Base-by-base conservation (phyloP, 2,797 vertebrate species). In the Zalophus californianus region DNA sequence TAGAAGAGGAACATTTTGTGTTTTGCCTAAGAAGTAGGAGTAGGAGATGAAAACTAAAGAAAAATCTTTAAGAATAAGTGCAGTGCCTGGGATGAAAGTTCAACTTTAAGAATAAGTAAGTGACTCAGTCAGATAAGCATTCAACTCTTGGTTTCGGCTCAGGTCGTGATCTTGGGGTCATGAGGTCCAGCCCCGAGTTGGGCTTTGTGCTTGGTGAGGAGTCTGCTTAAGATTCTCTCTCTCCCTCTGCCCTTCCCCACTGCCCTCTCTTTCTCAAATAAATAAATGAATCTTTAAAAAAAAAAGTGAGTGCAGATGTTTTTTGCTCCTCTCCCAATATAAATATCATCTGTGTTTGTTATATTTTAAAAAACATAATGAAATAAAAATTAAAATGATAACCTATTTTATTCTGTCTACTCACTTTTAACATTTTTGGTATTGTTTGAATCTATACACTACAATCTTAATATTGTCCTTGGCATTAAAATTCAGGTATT, bases 361-460 rank as follows among this genome's bases (percentile, higher is more conserved):
- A 27, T 68, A 75, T 77, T 96, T 93, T 91, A 21, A 4, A 60
- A 96, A 96, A 62, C 29, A 60, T 27, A 72, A 84, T 66, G 23
- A 96, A 82, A 70, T 87, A 60, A 95, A 90, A 94, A 82, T 62
- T 66, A 78, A 94, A 70, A 75, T n/a, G 2, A 66, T 54, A 85
- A 41, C 21, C n/a, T 44, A 32, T 68, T 15, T 80, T 95, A 77
- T 50, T 90, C 5, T 80, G 62, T 48, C 11, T 52, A 92, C 58
- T 95, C 20, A 52, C 12, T 64, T 92, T 82, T 35, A 64, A 77
- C 83, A 10, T 2, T 35, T 50, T 70, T 77, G 62, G 25, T 18
- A 29, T 70, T 88, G 23, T 73, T 79, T 93, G 38, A 78, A 50
- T 88, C 15, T 54, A 11, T 35, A 27, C 2, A n/a, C 32, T 82